phyloP scores from a whole-genome alignment of 2,888 invertebrate genomes.

The Melieria crassipennis region DNA sequence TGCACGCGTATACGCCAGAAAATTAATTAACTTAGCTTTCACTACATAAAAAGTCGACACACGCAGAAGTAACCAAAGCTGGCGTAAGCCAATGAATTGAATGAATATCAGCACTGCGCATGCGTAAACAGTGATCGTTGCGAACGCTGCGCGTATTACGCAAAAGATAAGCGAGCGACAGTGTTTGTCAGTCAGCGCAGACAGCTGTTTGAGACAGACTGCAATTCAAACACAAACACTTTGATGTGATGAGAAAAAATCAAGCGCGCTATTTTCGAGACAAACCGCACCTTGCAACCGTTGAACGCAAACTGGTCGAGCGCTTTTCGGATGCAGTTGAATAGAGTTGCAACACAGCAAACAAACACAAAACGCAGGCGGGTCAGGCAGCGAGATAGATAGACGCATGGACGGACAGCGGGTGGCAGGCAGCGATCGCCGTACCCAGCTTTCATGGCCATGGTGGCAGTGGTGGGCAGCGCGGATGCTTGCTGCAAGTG shows the following conservation, averaged over 20 bases:
- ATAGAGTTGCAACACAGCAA: background rate
- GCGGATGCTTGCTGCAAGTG: too few species aligned
- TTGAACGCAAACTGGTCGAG: slow-evolving; percentile 29
- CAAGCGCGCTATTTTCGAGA: background rate
- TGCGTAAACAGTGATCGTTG: background rate
- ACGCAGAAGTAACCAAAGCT: too few species aligned
- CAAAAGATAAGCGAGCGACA: too few species aligned
- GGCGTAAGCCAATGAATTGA: slow-evolving; percentile 7
- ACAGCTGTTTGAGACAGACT: too few species aligned
- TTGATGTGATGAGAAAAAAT: too few species aligned
- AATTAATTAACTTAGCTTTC: slow-evolving; percentile 16
- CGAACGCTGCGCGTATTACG: background rate
- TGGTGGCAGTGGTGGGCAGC: too few species aligned
- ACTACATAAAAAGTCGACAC: background rate
- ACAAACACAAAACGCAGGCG: background rate
- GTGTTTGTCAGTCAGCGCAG: too few species aligned
- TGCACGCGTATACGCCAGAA: background rate
- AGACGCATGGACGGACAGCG: background rate
- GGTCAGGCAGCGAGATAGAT: background rate
- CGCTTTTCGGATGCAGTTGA: slow-evolving; percentile 10
- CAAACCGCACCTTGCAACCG: slow-evolving; percentile 27
- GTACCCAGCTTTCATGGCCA: too few species aligned
- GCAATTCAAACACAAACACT: too few species aligned
- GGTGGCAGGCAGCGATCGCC: background rate
- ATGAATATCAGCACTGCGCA: background rate